These are phyloP conservation scores for Hemitrygon akajei DNA, from an alignment of 2,797 vertebrate species.

Conservation along the genomic window DNA sequence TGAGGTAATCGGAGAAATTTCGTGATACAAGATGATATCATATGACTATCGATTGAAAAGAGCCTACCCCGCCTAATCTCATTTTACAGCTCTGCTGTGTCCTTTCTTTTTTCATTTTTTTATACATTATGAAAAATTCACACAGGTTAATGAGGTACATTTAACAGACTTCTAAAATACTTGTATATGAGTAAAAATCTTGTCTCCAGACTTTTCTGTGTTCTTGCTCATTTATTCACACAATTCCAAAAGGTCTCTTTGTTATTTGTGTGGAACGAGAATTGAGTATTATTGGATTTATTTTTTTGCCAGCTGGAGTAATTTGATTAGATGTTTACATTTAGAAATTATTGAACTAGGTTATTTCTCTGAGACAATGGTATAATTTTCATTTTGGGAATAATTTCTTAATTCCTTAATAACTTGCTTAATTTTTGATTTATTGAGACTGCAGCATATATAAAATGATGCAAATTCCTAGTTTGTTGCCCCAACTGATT, in stretches of 20 bases:
- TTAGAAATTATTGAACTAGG: neutral
- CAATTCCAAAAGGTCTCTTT: neutral
- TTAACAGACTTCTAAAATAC: neutral
- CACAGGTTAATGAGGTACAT: neutral
- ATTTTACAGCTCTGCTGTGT: no score
- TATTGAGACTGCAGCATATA: neutral
- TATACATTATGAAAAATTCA: neutral
- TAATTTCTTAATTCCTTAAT: constrained; percentile 27
- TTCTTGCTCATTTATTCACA: neutral
- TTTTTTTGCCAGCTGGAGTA: no score
- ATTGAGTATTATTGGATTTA: neutral
- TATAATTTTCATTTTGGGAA: neutral
- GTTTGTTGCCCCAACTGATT: neutral
- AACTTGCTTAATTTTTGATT: neutral
- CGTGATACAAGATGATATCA: neutral
- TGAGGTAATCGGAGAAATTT: neutral
- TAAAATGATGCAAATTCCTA: neutral
- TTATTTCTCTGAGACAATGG: neutral
- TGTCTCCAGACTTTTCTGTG: neutral
- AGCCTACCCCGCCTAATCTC: no score
- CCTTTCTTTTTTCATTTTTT: neutral
- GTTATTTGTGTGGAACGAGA: neutral
- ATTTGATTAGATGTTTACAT: neutral
- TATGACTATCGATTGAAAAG: no score
- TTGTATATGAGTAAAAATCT: neutral